Evolutionary conservation across 1,140 invertebrate species (phyloP).

Genomic region (Drosophila sp.): DNA sequence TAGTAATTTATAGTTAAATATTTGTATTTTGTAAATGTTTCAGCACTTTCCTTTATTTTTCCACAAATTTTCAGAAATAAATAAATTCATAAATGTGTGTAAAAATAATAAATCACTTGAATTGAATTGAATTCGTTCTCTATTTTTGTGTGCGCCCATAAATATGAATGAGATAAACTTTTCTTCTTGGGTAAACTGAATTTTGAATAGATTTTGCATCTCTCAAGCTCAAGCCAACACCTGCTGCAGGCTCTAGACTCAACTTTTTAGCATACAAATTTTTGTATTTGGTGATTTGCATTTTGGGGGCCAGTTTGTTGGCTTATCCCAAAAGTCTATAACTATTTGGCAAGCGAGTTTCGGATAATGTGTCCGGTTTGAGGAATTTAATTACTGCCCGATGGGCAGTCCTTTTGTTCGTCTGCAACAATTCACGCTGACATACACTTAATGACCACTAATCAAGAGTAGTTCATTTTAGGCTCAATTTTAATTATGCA

Average conservation of each 20-base stretch:
- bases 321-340: conserved; percentile 9
- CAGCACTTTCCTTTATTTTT: conserved; percentile 5
- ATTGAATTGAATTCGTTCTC: conserved; percentile 13
- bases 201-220: conserved; percentile 1
- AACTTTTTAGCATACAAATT: conserved; percentile 8
- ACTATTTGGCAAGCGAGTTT: neutral
- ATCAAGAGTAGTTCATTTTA: conserved; percentile 17
- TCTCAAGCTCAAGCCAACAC: neutral
- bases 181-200: neutral
- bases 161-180: conserved; percentile 11
- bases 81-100: conserved; percentile 5
- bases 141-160: neutral
- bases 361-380: conserved; percentile 4
- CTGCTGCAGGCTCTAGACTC: neutral
- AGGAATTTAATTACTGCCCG: conserved; percentile 1
- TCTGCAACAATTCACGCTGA: conserved; percentile 17
- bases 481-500: conserved; percentile 53
- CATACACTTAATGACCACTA: conserved; percentile 16
- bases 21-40: conserved; percentile 12
- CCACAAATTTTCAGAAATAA: conserved; percentile 13
- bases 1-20: conserved; percentile 5
- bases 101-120: conserved; percentile 42
- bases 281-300: neutral
- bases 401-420: conserved; percentile 20
- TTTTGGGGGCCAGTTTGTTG: neutral